Base-by-base conservation (phyloP, 2,797 vertebrate genomes). In the Anabacerthia variegaticeps region DNA sequence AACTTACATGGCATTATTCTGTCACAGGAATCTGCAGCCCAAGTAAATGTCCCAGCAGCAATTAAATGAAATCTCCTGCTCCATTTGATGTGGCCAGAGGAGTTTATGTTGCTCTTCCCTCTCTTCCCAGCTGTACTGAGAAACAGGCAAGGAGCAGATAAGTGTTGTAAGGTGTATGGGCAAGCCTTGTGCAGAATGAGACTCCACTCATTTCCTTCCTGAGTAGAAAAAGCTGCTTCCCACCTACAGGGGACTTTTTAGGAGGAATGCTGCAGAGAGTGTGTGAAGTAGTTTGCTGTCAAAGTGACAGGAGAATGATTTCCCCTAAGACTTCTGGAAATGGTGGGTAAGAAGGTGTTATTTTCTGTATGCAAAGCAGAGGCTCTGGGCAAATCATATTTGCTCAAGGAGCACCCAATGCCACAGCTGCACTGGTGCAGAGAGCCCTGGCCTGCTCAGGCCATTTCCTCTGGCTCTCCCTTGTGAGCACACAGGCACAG, bases 131-230 rank as follows among this genome's bases (percentile, higher is more conserved):
- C 67, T 52, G 7, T 41, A 32, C 27, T 51, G 75, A 65, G 63
- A 56, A 59, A 39, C 3, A 46, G 49, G 9, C 4, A 51, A 63
- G 19, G n/a, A 75, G 39, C 22, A 83, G 11, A 13, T 13, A 26
- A 73, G 9, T 26, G 20, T 17, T 30, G 2, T 30, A 30, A 85
- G 30, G 27, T 58, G 24, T 56, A n/a, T 0, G 0, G 39, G 17
- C 34, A 82, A 51, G 52, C 28, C 55, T 32, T 68, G 36, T 37
- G 43, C 39, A 69, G 76, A 88, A 51, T 14, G 16, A 93, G 55
- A 48, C n/a, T 51, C 14, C 4, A 54, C 28, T 73, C 20, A 3
- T 0, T 44, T 55, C 74, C 48, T n/a, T 83, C 28, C 48, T 67
- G 21, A 15, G 52, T 17, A 46, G 46, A 74, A 27, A 44, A 90